A percentile compares a stretch with the other conserved stretches of the same genome.
Evolutionary conservation across 2,797 vertebrate genomes (phyloP).

Genomic region (Notamacropus eugenii): DNA sequence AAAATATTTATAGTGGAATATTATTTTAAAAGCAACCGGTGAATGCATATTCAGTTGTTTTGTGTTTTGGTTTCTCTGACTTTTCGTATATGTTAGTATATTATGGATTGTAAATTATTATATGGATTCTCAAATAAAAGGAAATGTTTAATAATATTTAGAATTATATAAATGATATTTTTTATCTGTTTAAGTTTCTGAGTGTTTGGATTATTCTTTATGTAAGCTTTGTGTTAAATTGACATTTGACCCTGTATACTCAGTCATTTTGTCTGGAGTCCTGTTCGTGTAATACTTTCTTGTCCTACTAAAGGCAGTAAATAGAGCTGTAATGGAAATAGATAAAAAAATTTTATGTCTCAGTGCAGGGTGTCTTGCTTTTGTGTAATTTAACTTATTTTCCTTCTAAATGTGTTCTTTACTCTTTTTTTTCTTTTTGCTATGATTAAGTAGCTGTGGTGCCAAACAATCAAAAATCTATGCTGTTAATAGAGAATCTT

Average conservation of each 20-base stretch:
- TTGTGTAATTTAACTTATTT: background rate
- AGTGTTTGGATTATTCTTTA: background rate
- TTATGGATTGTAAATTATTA: background rate
- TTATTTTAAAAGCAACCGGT: conserved; percentile 13
- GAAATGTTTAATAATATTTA: conserved; percentile 18
- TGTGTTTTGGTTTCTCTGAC: background rate
- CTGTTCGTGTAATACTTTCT: background rate
- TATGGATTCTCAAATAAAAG: conserved; percentile 30
- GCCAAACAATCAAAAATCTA: background rate
- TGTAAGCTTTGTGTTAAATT: background rate
- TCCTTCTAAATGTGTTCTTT: background rate
- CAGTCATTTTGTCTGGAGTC: background rate
- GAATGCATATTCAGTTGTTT: background rate
- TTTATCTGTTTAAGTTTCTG: conserved; percentile 27
- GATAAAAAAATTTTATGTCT: background rate
- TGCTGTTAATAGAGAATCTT: background rate
- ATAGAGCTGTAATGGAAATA: background rate
- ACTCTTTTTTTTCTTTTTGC: background rate
- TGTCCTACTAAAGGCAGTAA: background rate
- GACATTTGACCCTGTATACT: background rate
- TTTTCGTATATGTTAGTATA: background rate
- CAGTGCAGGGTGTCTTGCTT: background rate
- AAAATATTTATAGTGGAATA: background rate
- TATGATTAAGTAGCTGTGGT: background rate
- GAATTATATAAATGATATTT: background rate